Conservation (phyloP, 2,888 invertebrate genomes). For the Calliphora vomitoria region DNA sequence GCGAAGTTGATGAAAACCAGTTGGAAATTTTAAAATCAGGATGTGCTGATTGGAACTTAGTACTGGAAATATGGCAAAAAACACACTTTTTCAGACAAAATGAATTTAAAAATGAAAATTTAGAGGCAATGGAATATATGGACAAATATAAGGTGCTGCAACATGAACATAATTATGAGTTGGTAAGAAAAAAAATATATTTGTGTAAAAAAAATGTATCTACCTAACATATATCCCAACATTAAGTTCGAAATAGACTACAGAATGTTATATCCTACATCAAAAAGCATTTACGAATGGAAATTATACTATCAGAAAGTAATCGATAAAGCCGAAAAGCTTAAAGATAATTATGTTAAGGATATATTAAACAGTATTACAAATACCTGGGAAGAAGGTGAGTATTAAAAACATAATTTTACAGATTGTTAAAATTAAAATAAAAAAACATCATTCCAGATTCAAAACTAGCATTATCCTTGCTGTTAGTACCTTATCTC, state of each 20-base stretch:
- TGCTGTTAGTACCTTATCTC: constrained; percentile 57
- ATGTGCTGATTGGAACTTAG: constrained; percentile 45
- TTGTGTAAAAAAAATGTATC: background rate
- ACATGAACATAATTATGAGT: constrained; percentile 52
- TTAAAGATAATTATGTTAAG: constrained; percentile 42
- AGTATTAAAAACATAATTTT: background rate
- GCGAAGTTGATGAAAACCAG: constrained; percentile 41
- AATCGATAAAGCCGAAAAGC: constrained; percentile 53
- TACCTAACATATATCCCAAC: background rate
- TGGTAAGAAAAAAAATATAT: constrained; percentile 20
- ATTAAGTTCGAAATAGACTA: constrained; percentile 65
- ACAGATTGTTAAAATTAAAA: background rate
- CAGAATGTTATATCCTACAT: constrained; percentile 48
- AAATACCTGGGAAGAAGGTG: constrained; percentile 53
- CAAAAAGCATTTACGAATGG: constrained; percentile 60
- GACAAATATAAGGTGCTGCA: constrained; percentile 57
- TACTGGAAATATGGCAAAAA: constrained; percentile 46
- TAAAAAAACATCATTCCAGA: constrained; percentile 27
- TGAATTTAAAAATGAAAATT: constrained; percentile 51
- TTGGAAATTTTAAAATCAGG: constrained; percentile 53
- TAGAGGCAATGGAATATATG: constrained; percentile 45
- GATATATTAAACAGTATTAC: constrained; percentile 53
- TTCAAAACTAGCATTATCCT: constrained; percentile 57
- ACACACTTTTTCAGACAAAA: constrained; percentile 29
- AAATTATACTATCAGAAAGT: constrained; percentile 53